These are phyloP conservation scores for Dasypogon diadema DNA, from an alignment of 2,888 invertebrate species.

Conservation along the genomic window DNA sequence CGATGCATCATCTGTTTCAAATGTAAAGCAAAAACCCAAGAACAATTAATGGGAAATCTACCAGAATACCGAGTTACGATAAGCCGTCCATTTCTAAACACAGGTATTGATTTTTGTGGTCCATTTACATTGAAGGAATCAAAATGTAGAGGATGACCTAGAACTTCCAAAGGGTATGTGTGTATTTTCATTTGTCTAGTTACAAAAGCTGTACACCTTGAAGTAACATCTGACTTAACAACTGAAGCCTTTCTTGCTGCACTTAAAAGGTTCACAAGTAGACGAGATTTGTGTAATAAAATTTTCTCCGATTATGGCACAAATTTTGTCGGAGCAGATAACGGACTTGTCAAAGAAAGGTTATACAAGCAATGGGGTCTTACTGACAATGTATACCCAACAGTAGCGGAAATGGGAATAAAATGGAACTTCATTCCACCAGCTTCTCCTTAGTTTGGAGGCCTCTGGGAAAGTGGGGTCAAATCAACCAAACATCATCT, in stretches of 20 bases:
- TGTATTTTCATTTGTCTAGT: slow-evolving; percentile 54
- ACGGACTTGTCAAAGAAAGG: neutral
- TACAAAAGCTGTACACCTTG: too few relatives aligned
- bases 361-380: neutral
- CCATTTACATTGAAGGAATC: too few relatives aligned
- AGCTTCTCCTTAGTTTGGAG: slow-evolving; percentile 3
- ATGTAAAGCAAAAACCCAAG: slow-evolving; percentile 47
- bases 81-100: slow-evolving; percentile 50
- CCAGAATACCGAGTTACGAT: slow-evolving; percentile 55
- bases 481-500: neutral
- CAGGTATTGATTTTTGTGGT: too few relatives aligned
- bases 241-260: too few relatives aligned
- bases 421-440: slow-evolving; percentile 18
- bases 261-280: too few relatives aligned
- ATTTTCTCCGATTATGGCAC: slow-evolving; percentile 38
- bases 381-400: neutral
- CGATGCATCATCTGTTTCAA: slow-evolving; percentile 55
- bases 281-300: slow-evolving; percentile 22
- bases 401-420: neutral
- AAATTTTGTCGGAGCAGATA: slow-evolving; percentile 14
- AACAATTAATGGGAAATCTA: slow-evolving; percentile 60
- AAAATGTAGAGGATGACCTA: slow-evolving; percentile 40
- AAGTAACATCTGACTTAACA: too few relatives aligned
- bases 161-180: slow-evolving; percentile 52
- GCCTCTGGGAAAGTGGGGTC: neutral